Percentiles rank a stretch among this genome's conserved stretches.
These are phyloP conservation scores for Platyrinchus mystaceus DNA, from an alignment of 2,797 vertebrate genomes.

Conservation along the genomic window DNA sequence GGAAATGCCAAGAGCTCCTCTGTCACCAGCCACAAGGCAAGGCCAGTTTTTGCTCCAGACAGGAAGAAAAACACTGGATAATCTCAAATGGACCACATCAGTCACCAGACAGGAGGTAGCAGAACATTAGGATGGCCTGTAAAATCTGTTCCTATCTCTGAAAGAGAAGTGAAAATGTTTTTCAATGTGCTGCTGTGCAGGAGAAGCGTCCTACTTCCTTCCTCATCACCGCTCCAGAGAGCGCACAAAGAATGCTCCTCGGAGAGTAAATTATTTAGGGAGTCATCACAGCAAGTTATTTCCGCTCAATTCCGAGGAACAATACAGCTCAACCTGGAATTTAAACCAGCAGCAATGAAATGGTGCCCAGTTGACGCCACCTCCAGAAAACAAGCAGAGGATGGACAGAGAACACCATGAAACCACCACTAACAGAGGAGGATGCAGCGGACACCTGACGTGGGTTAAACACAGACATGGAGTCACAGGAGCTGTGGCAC, in stretches of 20 bases:
- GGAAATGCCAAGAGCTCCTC: constrained; percentile 35
- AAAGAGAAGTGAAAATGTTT: constrained; percentile 8
- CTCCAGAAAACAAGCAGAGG: background rate
- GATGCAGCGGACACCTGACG: rapidly evolving
- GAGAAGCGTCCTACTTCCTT: constrained; percentile 4
- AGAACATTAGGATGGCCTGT: background rate
- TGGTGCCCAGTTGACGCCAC: background rate
- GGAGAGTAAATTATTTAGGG: constrained; percentile 39
- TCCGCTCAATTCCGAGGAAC: constrained; percentile 18
- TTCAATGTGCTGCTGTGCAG: background rate
- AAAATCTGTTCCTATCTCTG: background rate
- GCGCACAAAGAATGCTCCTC: constrained; percentile 9
- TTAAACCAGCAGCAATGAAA: constrained; percentile 32
- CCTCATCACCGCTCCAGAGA: background rate
- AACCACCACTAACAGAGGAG: background rate
- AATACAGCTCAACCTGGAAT: background rate
- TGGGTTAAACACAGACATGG: background rate
- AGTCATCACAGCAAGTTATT: constrained; percentile 33
- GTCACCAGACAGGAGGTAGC: background rate
- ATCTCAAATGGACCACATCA: background rate
- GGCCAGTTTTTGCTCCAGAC: constrained; percentile 1
- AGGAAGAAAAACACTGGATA: constrained; percentile 17
- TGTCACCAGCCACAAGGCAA: constrained; percentile 22
- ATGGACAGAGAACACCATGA: background rate
- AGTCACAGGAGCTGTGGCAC: background rate